A percentile compares a stretch with the other conserved stretches of the same genome.
Evolutionary conservation across 1,140 invertebrate species (phyloP).

Genomic region (Thrips palmi): DNA sequence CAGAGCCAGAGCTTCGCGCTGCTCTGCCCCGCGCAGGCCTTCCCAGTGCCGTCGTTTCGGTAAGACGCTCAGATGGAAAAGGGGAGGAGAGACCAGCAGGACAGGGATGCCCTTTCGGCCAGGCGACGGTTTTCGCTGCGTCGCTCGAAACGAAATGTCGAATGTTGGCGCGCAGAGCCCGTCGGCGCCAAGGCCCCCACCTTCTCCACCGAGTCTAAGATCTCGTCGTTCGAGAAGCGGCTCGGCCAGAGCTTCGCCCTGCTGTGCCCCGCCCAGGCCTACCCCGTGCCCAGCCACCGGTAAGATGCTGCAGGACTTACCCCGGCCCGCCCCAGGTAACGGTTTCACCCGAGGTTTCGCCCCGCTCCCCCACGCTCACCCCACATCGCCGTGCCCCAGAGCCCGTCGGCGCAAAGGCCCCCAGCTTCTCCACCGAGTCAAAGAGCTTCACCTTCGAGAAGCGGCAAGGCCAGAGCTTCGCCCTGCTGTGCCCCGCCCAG

Average conservation of each 20-base stretch:
- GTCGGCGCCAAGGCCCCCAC: conserved; percentile 39
- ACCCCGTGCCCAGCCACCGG: conserved; percentile 14
- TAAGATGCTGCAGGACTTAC: no score
- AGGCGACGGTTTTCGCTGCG: conserved; percentile 7
- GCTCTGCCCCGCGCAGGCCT: conserved; percentile 47
- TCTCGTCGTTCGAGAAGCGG: conserved; percentile 19
- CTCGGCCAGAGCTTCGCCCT: conserved; percentile 8
- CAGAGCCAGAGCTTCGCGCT: conserved; percentile 24
- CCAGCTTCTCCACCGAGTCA: conserved; percentile 25
- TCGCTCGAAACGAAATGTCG: not conserved
- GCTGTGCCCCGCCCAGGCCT: conserved; percentile 14
- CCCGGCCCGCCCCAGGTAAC: no score
- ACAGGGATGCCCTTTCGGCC: not conserved
- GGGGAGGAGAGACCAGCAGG: not conserved
- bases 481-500: conserved; percentile 35
- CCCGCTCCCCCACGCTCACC: no score
- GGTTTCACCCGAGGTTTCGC: no score
- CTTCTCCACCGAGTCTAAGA: conserved; percentile 33
- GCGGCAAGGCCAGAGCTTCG: conserved; percentile 8
- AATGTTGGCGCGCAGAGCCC: conserved; percentile 28
- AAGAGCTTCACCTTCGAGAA: conserved; percentile 21
- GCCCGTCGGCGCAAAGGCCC: conserved; percentile 28
- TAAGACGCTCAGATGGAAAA: conserved; percentile 7
- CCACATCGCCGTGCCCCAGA: no score
- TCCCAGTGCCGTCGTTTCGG: conserved; percentile 26